Conservation (phyloP, 2,888 invertebrate genomes). For the Panzeria rudis region DNA sequence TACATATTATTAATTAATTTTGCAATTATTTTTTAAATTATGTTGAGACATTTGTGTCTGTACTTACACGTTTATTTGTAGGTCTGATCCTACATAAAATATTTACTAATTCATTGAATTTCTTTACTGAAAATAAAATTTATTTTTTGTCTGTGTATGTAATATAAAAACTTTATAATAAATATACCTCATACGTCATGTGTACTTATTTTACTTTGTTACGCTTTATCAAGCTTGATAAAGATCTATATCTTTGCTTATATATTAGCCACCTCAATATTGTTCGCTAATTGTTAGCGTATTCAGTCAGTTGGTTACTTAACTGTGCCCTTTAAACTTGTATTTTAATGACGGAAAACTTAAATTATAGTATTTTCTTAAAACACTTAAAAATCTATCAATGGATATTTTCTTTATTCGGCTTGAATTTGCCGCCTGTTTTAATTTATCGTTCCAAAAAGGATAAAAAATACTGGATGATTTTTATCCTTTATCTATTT, state of each 20-base stretch:
- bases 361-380: slow-evolving; percentile 10
- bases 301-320: background rate
- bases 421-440: slow-evolving; percentile 43
- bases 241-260: background rate
- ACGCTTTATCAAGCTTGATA: background rate
- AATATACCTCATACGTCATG: background rate
- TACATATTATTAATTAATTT: no score
- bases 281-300: background rate
- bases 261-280: background rate
- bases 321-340: background rate
- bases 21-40: no score
- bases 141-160: no score
- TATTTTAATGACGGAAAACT: background rate
- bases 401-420: slow-evolving; percentile 43
- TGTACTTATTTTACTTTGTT: background rate
- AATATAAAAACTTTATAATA: background rate
- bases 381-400: slow-evolving; percentile 42
- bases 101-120: no score
- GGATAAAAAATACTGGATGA: slow-evolving; percentile 1
- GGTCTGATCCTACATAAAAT: no score
- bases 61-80: no score
- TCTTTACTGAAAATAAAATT: no score
- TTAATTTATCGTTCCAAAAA: background rate
- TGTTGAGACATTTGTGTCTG: no score
- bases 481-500: background rate